Percentiles rank a stretch among this genome's conserved stretches.
Evolutionary conservation across 2,113 vertebrate species (phyloP).

Genomic region (Fregata magnificens): DNA sequence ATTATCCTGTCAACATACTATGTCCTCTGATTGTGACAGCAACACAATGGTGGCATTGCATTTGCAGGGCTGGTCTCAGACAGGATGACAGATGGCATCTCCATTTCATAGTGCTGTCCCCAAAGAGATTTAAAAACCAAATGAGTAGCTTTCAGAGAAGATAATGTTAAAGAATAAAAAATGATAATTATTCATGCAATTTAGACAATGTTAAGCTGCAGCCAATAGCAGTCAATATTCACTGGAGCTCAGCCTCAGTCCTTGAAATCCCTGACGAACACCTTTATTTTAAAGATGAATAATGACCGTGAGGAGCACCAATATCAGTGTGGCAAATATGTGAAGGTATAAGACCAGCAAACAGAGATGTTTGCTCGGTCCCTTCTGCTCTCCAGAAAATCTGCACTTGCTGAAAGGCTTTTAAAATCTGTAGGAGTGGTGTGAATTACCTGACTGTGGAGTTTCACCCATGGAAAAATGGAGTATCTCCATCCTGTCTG

Average conservation of each 20-base stretch:
- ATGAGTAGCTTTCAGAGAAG: not conserved
- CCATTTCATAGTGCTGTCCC: not conserved
- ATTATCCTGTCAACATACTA: not conserved
- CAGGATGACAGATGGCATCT: constrained; percentile 22
- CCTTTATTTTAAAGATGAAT: not conserved
- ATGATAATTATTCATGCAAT: not conserved
- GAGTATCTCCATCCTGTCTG: not conserved
- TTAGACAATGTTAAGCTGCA: not conserved
- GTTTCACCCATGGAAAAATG: not conserved
- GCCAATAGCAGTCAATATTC: not conserved
- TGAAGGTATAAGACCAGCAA: not conserved
- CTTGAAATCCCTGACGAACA: not conserved
- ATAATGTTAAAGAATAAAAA: not conserved
- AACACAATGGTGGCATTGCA: not conserved
- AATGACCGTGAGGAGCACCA: not conserved
- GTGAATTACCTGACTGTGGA: not conserved
- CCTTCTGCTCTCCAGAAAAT: not conserved
- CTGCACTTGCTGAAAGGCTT: not conserved
- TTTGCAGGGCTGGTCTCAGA: not conserved
- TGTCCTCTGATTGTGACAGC: not conserved
- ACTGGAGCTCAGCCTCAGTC: not conserved
- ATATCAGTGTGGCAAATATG: not conserved
- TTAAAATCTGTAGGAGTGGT: not conserved
- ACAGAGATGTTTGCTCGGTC: not conserved
- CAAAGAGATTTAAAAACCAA: constrained; percentile 12